Conservation (phyloP, 2,113 vertebrate species). For the Mungos mungo region DNA sequence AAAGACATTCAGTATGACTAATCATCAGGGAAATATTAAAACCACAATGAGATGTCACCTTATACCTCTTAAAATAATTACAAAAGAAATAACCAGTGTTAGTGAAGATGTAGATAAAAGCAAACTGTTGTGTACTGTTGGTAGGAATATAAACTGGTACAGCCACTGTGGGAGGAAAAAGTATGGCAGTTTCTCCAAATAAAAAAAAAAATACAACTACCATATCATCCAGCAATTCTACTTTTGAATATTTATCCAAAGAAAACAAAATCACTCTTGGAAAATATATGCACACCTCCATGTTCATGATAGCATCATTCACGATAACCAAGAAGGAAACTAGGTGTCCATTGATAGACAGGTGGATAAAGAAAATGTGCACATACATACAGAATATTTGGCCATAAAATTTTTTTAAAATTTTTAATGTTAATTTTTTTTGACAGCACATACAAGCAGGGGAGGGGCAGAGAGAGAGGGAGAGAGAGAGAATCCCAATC, state of each 20-base stretch:
- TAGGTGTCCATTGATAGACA: neutral
- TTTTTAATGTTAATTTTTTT: no score
- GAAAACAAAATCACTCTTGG: neutral
- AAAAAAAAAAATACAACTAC: neutral
- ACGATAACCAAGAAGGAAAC: neutral
- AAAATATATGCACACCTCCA: neutral
- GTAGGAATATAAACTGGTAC: neutral
- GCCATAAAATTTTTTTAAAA: no score
- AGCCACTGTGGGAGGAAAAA: neutral
- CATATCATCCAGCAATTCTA: neutral
- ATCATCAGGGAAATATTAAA: neutral
- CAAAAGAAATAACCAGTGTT: neutral
- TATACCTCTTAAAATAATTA: neutral
- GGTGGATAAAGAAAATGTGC: neutral
- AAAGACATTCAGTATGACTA: neutral
- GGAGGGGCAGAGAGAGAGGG: no score
- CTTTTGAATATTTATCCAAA: neutral
- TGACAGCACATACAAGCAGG: no score
- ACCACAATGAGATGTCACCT: neutral
- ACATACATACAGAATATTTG: neutral
- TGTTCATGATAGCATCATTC: neutral
- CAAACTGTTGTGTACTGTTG: neutral
- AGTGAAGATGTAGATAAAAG: neutral
- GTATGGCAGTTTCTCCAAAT: neutral
- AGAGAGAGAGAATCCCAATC: no score